Base-by-base conservation (phyloP, 2,797 vertebrate genomes). In the Australoheros facetus region DNA sequence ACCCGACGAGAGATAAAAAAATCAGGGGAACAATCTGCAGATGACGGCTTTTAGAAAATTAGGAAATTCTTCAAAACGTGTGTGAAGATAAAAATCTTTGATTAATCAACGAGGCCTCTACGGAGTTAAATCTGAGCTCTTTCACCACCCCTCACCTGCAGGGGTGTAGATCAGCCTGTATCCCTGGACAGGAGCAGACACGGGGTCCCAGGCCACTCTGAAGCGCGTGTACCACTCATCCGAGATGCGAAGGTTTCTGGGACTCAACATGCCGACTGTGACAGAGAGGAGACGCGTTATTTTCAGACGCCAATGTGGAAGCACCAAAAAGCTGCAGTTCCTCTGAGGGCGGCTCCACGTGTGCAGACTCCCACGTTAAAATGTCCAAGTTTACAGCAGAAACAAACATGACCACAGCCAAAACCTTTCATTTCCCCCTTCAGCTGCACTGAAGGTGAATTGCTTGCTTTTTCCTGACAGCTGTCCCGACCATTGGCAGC, bases 171-270 rank as follows among this genome's bases (percentile, higher is more conserved):
- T 95, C 75, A 99, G 96, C 87, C 96, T 97, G 94, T 99, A 99
- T 6, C 98, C 98, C 87, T 98, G 95, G 60, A 98, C 97, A 0
- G 98, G 97, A 51, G 97, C 95, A 0, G 95, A 82, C 34, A 96
- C 96, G 19, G 97, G 95, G 84, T 99, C 98, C 98, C 98, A 99
- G 85, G 97, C 95, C 81, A 99, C 98, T 34, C 98, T 93, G 96
- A 99, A 99, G 11, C 98, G 94, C 1, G 98, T 99, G 88, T 99
- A 99, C 98, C 97, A 99, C 89, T 99, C 98, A 16, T 99, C 98
- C 2, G 97, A 97, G 77, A 99, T 93, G 0, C 96, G 96, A 23
- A 99, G 97, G 92, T 97, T 98, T 90, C 95, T 96, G 85, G 98
- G 98, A 70, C 96, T 96, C 92, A 98, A 88, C 69, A 99, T 91